Conservation (phyloP, 2,888 invertebrate species). For the Bhutanitis thaidina region DNA sequence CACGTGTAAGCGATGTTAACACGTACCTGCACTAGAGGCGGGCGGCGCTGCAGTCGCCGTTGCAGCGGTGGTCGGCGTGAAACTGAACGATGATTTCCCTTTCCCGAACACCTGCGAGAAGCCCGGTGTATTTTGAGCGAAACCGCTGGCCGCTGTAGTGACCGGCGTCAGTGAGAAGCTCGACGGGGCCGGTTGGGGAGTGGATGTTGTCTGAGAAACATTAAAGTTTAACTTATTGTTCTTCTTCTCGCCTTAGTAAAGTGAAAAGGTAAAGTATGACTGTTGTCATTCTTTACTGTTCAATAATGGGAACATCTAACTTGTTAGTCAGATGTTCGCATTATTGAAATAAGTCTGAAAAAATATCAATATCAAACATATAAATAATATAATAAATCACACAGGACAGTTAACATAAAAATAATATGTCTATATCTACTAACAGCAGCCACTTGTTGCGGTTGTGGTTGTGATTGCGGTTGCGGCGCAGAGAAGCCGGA, state of each 20-base stretch:
- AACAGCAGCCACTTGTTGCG: constrained; percentile 28
- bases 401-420: background rate
- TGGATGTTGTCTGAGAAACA: background rate
- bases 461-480: constrained; percentile 18
- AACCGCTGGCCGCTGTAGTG: constrained; percentile 17
- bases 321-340: too few relatives aligned
- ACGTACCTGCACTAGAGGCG: constrained; percentile 27
- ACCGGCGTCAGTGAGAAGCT: constrained; percentile 25
- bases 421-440: constrained; percentile 23
- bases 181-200: constrained; percentile 32
- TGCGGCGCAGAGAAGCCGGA: constrained; percentile 55
- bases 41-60: constrained; percentile 25
- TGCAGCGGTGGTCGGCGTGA: constrained; percentile 18
- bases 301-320: too few relatives aligned
- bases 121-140: constrained; percentile 20
- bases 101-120: constrained; percentile 27
- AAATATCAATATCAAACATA: too few relatives aligned
- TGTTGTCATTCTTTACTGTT: too few relatives aligned
- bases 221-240: background rate
- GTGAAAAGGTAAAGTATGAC: too few relatives aligned
- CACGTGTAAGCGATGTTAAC: too few relatives aligned
- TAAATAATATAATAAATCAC: too few relatives aligned
- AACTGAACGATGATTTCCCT: constrained; percentile 29
- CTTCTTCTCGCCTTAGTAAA: too few relatives aligned
- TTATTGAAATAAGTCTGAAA: too few relatives aligned